These are phyloP conservation scores for Eueremaeus valkanovi DNA, from an alignment of 2,888 invertebrate species.

Conservation along the genomic window DNA sequence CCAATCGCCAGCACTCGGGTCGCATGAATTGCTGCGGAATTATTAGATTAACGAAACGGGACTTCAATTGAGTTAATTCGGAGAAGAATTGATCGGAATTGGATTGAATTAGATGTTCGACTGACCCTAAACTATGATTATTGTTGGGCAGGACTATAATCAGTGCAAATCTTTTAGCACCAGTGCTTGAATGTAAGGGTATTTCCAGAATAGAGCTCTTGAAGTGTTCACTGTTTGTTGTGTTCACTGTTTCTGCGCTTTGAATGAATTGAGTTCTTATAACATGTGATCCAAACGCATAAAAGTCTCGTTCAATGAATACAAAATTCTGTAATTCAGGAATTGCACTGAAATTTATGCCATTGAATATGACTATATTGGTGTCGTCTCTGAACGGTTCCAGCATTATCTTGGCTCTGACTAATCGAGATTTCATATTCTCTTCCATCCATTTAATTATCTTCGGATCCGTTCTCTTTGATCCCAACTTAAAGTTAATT, in stretches of 20 bases:
- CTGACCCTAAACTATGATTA: constrained; percentile 1
- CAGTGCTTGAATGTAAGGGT: not conserved
- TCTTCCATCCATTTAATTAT: not conserved
- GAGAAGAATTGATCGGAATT: not conserved
- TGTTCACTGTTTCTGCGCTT: not conserved
- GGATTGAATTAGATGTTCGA: not conserved
- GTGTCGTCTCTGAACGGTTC: not conserved
- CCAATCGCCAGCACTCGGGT: not conserved
- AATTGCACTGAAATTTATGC: not conserved
- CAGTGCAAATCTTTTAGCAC: not conserved
- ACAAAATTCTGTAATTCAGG: not conserved
- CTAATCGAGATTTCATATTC: not conserved
- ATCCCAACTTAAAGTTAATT: not conserved
- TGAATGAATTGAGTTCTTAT: not conserved
- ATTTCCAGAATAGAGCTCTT: not conserved
- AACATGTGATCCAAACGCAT: not conserved
- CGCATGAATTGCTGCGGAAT: not conserved
- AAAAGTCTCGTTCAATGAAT: not conserved
- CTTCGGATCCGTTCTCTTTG: not conserved
- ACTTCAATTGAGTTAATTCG: not conserved
- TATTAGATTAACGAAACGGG: not conserved
- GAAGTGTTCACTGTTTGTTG: not conserved
- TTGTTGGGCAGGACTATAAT: not conserved
- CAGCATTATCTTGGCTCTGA: not conserved
- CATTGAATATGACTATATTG: not conserved